phyloP scores from a whole-genome alignment of 2,888 invertebrate species.

The Cantharis rustica region DNA sequence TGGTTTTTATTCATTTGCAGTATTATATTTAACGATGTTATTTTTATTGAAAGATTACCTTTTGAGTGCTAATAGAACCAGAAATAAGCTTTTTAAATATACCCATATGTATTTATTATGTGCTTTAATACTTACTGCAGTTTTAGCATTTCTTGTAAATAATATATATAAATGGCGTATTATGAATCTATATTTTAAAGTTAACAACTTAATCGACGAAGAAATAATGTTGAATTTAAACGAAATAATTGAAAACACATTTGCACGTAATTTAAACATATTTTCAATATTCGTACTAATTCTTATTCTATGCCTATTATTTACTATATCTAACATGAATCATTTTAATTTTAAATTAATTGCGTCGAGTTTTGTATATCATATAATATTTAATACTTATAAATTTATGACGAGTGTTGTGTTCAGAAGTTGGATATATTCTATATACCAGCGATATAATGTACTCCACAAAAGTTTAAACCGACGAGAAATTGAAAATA shows the following conservation, averaged over 20 bases:
- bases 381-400: not conserved
- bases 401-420: not conserved
- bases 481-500: not conserved
- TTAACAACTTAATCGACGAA: not conserved
- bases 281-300: not conserved
- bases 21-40: not conserved
- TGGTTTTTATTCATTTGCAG: not conserved
- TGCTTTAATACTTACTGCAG: not conserved
- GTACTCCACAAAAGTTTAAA: not conserved
- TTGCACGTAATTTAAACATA: not conserved
- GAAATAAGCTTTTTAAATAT: not conserved
- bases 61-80: not conserved
- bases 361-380: not conserved
- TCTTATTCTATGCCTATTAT: not conserved
- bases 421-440: not conserved
- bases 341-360: not conserved
- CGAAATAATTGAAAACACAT: not conserved
- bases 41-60: not conserved
- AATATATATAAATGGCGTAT: not conserved
- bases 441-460: not conserved
- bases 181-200: not conserved
- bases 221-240: not conserved
- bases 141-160: not conserved
- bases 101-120: not conserved
- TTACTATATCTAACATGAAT: not conserved